Evolutionary conservation across 2,797 vertebrate species (phyloP).

Genomic region (Neosilurus mollespiculum): DNA sequence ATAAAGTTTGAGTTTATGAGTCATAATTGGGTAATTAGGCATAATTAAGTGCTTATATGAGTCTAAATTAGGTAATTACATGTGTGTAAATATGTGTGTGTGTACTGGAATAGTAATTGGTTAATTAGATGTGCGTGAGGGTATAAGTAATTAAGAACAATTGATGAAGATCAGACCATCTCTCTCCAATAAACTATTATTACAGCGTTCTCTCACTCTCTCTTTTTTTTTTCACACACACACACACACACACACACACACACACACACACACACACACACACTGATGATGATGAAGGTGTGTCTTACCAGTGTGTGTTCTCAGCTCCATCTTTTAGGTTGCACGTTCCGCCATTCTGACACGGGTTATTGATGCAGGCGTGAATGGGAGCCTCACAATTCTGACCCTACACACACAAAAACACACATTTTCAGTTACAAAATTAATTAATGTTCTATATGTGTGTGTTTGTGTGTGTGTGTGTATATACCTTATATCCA

Average conservation of each 20-base stretch:
- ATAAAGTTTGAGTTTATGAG: neutral
- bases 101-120: neutral
- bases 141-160: neutral
- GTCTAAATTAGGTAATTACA: neutral
- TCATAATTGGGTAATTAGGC: neutral
- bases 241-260: neutral
- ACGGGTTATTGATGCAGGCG: conserved; percentile 92
- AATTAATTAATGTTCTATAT: neutral
- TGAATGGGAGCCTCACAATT: conserved; percentile 94
- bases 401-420: conserved; percentile 77
- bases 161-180: neutral
- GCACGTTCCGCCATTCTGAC: conserved; percentile 88
- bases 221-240: too few relatives aligned
- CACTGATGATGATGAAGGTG: neutral
- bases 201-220: neutral
- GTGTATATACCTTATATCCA: conserved; percentile 87
- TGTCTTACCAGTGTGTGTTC: conserved; percentile 61
- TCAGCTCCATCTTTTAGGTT: conserved; percentile 93
- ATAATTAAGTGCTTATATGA: conserved; percentile 1
- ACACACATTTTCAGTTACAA: neutral
- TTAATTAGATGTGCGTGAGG: conserved; percentile 7
- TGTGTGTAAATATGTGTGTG: neutral
- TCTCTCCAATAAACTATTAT: conserved; percentile 5
- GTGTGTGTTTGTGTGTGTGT: neutral
- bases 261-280: neutral